Evolutionary conservation across 2,888 invertebrate genomes (phyloP), one percentile per base, ranked within the genome.

Genomic region (Drosophila prolongata): DNA sequence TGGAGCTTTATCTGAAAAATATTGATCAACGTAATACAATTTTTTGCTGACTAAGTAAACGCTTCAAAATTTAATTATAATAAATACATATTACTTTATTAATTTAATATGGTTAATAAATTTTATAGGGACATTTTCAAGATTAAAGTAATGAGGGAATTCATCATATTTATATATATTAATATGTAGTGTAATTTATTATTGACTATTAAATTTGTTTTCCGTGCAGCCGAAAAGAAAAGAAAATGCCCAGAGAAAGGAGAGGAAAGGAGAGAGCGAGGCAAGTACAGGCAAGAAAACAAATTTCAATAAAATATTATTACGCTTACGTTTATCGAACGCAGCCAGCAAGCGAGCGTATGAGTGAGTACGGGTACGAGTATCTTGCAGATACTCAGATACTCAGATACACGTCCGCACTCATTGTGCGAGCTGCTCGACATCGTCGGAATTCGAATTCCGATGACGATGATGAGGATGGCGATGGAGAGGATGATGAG

Each of bases 291-390:
- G 67, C 62, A 58, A 77, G 75, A 85, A 90, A 90, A 89, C 87
- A 88, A 85, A 91, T 90, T 90, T 91, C 91, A 91, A 91, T 90
- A 89, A 90, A 91, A 91, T 91, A 91, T 90, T 91, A 90, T 90
- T 91, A 89, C 89, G 89, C 87, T 90, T 90, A 87, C 88, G 85
- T 82, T 90, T 83, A 86, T 89, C 86, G 90, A 90, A 83, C 78
- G 80, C 62, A 59, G 59, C 53, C 60, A 65, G 56, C 61, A 57
- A 62, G 67, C 50, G 47, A 58, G 64, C 34, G 67, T 30, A 30
- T 30, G 8, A 59, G 47, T 40, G 68, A 69, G 46, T 46, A 24
- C 44, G 44, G 1, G 43, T 43, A 46, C 27, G 46, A 30, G 59
- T 59, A 59, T 87, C 89, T 84, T 82, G 79, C 89, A 79, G 82